phyloP scores from a whole-genome alignment of 2,888 invertebrate genomes.

The Phymatocera aterrima region DNA sequence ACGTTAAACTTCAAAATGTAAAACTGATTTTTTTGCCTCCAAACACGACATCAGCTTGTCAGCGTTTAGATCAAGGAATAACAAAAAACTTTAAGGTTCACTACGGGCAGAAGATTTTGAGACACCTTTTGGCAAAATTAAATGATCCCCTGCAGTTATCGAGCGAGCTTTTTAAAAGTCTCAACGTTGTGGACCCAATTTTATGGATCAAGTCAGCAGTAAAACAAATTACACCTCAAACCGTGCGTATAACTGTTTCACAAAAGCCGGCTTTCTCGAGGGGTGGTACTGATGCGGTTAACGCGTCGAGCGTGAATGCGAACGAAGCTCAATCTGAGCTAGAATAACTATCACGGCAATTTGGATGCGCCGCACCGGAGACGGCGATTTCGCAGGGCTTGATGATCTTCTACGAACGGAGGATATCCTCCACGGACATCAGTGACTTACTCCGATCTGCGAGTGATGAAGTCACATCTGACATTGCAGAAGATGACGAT shows the following conservation, averaged over 20 bases:
- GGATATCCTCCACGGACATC: slow-evolving; percentile 7
- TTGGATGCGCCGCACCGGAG: slow-evolving; percentile 5
- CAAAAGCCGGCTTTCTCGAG: not conserved
- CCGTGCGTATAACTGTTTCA: slow-evolving; percentile 20
- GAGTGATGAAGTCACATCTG: slow-evolving; percentile 19
- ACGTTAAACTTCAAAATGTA: slow-evolving; percentile 14
- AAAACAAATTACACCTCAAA: slow-evolving; percentile 15
- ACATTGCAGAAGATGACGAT: slow-evolving; percentile 17
- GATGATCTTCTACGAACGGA: slow-evolving; percentile 27
- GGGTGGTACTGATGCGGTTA: not conserved
- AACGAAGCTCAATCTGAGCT: slow-evolving; percentile 25
- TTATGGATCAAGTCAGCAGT: slow-evolving; percentile 3
- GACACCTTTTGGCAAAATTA: slow-evolving; percentile 24
- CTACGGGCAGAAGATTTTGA: slow-evolving; percentile 31
- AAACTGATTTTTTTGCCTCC: slow-evolving; percentile 28
- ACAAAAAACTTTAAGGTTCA: slow-evolving; percentile 23
- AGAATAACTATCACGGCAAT: not conserved
- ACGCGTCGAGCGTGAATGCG: slow-evolving; percentile 9
- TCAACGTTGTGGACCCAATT: not conserved
- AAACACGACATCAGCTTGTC: slow-evolving; percentile 27
- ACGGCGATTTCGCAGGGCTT: slow-evolving; percentile 16
- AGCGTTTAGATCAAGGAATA: slow-evolving; percentile 40
- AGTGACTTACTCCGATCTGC: slow-evolving; percentile 11
- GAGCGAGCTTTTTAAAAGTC: slow-evolving; percentile 5
- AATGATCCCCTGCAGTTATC: not conserved